Evolutionary conservation across 2,113 vertebrate genomes (phyloP), one percentile per base, ranked within the genome.

Genomic region (Alligator mississippiensis): DNA sequence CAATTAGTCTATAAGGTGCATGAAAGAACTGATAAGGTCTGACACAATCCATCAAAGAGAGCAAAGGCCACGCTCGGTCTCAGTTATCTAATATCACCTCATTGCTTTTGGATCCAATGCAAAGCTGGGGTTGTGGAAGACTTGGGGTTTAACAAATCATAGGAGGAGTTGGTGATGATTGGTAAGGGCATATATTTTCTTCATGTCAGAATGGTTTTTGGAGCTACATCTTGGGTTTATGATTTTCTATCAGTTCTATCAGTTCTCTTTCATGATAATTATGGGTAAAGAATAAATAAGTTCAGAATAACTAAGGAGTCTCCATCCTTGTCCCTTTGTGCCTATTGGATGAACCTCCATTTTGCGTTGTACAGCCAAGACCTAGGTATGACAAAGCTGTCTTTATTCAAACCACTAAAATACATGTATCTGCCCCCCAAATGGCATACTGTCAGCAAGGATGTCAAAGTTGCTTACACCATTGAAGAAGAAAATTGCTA

Each of bases 161-260:
- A 15, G 21, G 55, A 58, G 74, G 80, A 88, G 77, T 11, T 63
- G 60, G 25, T 12, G 3, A 1, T 78, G 63, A 16, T 30, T n/a
- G 47, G 59, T 9, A 70, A 9, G 75, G 66, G 57, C 34, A 64
- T 24, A 9, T 4, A 6, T 47, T 82, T 93, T 58, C 63, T 54
- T 72, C 0, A 3, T 15, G 1, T 5, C 27, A 15, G 22, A n/a
- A 47, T 30, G n/a, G n/a, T 13, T 63, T 24, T 68, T 0, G 0
- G 22, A 80, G 38, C 61, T 79, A 38, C 25, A 11, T 64, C 89
- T 28, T 9, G 14, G 58, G 25, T 0, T 75, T 68, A 77, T 80
- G 0, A 0, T 78, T 80, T 90, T 84, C 30, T 47, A 30, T 55
- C 14, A 1, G 1, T 90, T 84, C 30, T 47, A 30, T 55, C 14